These are phyloP conservation scores for Cydia pomonella DNA, from an alignment of 1,140 invertebrate genomes.

Conservation along the genomic window DNA sequence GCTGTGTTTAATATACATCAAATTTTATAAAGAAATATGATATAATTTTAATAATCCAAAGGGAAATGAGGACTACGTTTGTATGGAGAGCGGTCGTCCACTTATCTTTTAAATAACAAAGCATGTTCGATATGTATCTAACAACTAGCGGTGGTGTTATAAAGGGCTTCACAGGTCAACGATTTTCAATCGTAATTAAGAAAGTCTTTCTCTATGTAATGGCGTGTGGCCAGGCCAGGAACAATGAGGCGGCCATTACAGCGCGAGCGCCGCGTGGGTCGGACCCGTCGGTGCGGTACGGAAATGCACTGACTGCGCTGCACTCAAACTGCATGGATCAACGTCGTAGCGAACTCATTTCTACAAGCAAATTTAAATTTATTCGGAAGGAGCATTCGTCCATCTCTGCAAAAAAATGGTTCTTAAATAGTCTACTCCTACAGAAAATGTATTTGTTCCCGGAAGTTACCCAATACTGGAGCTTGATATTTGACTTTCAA, in stretches of 20 bases:
- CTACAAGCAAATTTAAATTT: not conserved
- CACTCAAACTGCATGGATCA: slow-evolving; percentile 26
- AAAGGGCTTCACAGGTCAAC: slow-evolving; percentile 13
- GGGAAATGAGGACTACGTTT: too few relatives aligned
- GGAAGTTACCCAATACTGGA: too few relatives aligned
- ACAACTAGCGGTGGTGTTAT: slow-evolving; percentile 4
- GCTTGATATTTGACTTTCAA: too few relatives aligned
- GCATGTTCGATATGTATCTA: not conserved
- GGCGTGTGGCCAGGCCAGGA: not conserved
- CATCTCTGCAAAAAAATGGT: not conserved
- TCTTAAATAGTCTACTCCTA: not conserved
- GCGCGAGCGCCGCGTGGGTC: not conserved
- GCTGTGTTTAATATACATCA: too few relatives aligned
- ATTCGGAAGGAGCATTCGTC: not conserved
- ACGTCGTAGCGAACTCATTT: not conserved
- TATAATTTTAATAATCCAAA: too few relatives aligned
- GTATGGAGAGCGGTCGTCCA: too few relatives aligned
- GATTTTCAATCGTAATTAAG: slow-evolving; percentile 27
- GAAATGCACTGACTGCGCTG: slow-evolving; percentile 25
- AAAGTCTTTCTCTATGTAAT: slow-evolving; percentile 28
- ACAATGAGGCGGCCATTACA: slow-evolving; percentile 21
- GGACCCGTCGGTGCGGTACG: slow-evolving; percentile 25
- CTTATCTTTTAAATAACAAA: not conserved
- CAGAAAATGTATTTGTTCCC: too few relatives aligned
- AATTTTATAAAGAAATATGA: too few relatives aligned